Evolutionary conservation across 2,797 vertebrate species (phyloP), one percentile per base, ranked within the genome.

Genomic region (Pangasius djambal): DNA sequence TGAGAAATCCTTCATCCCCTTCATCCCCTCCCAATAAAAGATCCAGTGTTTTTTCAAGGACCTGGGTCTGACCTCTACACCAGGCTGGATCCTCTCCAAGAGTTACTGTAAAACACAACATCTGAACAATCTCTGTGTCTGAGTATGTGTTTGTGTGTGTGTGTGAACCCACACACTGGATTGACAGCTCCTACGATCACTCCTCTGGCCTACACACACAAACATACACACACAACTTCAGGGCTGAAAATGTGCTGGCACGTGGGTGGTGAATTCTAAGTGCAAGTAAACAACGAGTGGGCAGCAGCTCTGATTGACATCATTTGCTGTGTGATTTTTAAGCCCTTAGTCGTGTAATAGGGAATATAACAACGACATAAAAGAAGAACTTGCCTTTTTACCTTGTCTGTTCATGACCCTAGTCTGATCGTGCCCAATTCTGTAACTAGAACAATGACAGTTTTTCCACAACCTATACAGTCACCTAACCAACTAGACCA

Each of bases 181-280:
- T 77, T 83, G 28, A 89, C 88, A 89, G 69, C 79, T 89, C 85
- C n/a, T 61, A 25, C 90, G 88, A 70, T 90, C 72, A 90, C 20
- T 78, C 44, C 55, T 67, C 50, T 88, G 65, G 87, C 87, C 79
- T 63, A 81, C n/a, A 81, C 83, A 72, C 78, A 86, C 52, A 86
- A 31, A 89, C 63, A 89, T 1, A 86, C 22, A 72, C 28, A 83
- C 48, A 77, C 50, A 34, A 74, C 85, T 83, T 83, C 70, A 83
- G 85, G 77, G 85, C 57, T 89, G 40, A n/a, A 86, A 89, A 86
- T 74, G 79, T 77, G 88, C 63, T 82, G 50, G 79, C 52, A 89
- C 52, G 89, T 89, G 89, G 89, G 89, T 84, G 89, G 81, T 84
- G 81, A 78, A 84, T 87, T 75, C 59, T 77, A 87, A 89, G 89